Percentiles rank a stretch among this genome's conserved stretches.
phyloP scores from a whole-genome alignment of 92 coral and sea anemone genomes.

The Paragorgia papillata region DNA sequence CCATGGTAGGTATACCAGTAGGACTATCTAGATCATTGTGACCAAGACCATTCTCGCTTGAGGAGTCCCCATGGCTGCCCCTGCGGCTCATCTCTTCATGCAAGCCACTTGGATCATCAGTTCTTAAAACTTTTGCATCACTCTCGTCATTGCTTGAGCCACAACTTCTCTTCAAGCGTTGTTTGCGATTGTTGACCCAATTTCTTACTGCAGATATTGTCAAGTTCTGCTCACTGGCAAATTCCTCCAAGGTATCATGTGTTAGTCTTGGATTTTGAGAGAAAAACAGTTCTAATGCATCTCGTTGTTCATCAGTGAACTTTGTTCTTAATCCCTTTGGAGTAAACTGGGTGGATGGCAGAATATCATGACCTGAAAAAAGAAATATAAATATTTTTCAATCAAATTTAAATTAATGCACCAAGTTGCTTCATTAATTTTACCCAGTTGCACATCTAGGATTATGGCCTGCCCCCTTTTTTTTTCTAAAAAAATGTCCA shows the following conservation, averaged over 20 bases:
- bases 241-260: slow-evolving; percentile 31
- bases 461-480: no score
- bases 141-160: slow-evolving; percentile 18
- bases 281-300: slow-evolving; percentile 30
- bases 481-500: no score
- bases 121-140: slow-evolving; percentile 6
- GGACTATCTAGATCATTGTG: not conserved
- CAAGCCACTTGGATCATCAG: not conserved
- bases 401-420: no score
- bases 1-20: slow-evolving; percentile 22
- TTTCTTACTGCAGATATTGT: slow-evolving; percentile 43
- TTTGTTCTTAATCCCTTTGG: slow-evolving; percentile 34
- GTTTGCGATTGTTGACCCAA: slow-evolving; percentile 45
- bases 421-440: no score
- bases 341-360: not conserved
- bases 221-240: slow-evolving; percentile 31
- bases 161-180: slow-evolving; percentile 31
- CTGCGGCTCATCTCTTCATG: not conserved
- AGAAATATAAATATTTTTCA: not conserved
- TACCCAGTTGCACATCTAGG: no score
- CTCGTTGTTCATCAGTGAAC: slow-evolving; percentile 38
- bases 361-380: slow-evolving; percentile 25
- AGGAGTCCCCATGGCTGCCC: not conserved
- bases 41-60: not conserved
- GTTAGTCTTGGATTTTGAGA: slow-evolving; percentile 29